Evolutionary conservation across 1,140 invertebrate species (phyloP).

Genomic region (Thalassaphorura encarpata): DNA sequence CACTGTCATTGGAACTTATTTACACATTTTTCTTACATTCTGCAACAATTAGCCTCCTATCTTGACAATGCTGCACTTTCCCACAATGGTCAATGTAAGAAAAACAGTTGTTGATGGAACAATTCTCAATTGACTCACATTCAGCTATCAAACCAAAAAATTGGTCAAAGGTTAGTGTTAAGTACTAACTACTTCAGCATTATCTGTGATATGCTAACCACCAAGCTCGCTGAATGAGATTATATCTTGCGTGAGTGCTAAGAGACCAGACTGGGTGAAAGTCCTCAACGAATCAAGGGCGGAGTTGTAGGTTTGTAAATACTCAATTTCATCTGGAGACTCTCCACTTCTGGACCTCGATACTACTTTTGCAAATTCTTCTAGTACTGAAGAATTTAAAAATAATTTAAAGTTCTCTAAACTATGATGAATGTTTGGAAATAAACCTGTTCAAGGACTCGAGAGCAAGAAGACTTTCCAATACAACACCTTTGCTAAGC

Average conservation of each 20-base stretch:
- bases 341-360: conserved; percentile 37
- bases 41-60: background rate
- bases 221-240: conserved; percentile 33
- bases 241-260: conserved; percentile 40
- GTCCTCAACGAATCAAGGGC: conserved; percentile 39
- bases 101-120: conserved; percentile 1
- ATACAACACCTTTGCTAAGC: conserved; percentile 37
- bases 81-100: conserved; percentile 5
- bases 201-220: too few species aligned
- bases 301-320: conserved; percentile 38
- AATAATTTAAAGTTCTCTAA: background rate
- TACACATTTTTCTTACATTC: conserved; percentile 38
- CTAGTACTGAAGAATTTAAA: background rate
- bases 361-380: background rate
- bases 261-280: conserved; percentile 38
- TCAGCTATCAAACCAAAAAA: background rate
- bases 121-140: conserved; percentile 1
- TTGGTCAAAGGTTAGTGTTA: too few species aligned
- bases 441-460: conserved; percentile 36
- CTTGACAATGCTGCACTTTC: background rate
- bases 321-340: conserved; percentile 36
- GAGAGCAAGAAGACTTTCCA: conserved; percentile 36
- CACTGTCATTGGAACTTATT: conserved; percentile 36
- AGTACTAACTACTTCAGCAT: too few species aligned
- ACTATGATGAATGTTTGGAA: conserved; percentile 8